These are phyloP conservation scores for Nesoenas mayeri DNA, from an alignment of 2,113 vertebrate genomes.

Conservation along the genomic window DNA sequence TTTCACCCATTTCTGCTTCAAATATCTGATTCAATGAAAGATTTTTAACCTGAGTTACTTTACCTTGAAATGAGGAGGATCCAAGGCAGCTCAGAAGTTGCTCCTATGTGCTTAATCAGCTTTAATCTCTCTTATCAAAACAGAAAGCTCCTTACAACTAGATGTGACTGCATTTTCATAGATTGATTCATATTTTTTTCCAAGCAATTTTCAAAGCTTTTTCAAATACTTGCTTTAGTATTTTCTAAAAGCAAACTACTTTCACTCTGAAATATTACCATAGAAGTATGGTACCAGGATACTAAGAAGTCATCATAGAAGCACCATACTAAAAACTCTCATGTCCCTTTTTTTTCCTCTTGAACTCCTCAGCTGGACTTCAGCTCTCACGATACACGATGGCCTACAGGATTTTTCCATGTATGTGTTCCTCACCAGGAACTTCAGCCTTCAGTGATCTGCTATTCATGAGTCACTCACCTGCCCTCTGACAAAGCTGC, in stretches of 20 bases:
- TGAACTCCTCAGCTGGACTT: background rate
- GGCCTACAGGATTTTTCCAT: background rate
- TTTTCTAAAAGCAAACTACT: background rate
- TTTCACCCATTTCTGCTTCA: background rate
- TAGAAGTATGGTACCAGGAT: background rate
- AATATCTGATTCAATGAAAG: background rate
- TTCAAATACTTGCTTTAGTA: background rate
- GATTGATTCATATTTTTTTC: background rate
- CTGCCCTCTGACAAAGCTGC: background rate
- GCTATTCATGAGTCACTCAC: background rate
- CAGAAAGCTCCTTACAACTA: background rate
- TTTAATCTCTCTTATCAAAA: background rate
- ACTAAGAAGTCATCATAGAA: background rate
- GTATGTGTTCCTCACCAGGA: background rate
- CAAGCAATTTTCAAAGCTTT: background rate
- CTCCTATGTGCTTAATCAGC: background rate
- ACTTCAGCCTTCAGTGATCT: background rate
- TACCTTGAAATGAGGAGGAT: background rate
- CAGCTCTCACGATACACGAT: background rate
- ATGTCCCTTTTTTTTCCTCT: rapidly evolving
- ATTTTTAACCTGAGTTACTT: background rate
- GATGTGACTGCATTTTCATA: background rate
- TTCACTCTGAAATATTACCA: background rate
- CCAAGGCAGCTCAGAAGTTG: background rate
- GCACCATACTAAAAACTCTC: background rate